phyloP scores from a whole-genome alignment of 2,797 vertebrate genomes.

The Falco cherrug region DNA sequence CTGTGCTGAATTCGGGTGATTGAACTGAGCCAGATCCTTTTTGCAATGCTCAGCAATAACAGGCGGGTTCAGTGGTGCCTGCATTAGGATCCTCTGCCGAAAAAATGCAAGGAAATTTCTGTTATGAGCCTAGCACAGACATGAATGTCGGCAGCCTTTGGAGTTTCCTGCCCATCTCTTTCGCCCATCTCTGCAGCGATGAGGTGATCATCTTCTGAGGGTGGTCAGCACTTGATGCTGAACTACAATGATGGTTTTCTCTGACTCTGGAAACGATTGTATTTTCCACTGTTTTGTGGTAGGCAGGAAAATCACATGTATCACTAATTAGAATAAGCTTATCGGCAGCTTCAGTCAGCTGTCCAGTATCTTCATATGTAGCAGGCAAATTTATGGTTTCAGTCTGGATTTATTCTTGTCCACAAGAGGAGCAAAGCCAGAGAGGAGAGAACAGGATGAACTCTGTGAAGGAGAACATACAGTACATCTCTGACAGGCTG shows the following conservation, averaged over 20 bases:
- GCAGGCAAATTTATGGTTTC: neutral
- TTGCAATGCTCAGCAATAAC: neutral
- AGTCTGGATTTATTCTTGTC: neutral
- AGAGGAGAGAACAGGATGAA: neutral
- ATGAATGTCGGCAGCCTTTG: neutral
- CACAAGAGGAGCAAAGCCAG: neutral
- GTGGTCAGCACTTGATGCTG: neutral
- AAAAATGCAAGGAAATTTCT: neutral
- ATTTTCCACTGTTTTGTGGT: neutral
- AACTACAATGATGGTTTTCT: neutral
- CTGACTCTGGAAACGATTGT: neutral
- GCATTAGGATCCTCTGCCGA: neutral
- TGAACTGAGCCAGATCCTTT: neutral
- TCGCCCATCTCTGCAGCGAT: neutral
- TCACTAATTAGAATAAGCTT: neutral
- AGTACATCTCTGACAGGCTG: neutral
- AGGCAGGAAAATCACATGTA: neutral
- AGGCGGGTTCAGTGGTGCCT: neutral
- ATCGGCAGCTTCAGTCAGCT: neutral
- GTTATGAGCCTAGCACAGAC: neutral
- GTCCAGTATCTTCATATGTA: neutral
- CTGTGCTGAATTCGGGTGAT: neutral
- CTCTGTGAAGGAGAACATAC: neutral
- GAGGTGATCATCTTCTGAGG: neutral
- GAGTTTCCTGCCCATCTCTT: neutral